Evolutionary conservation across 2,888 invertebrate genomes (phyloP).

Genomic region (Nephrotoma flavescens): DNA sequence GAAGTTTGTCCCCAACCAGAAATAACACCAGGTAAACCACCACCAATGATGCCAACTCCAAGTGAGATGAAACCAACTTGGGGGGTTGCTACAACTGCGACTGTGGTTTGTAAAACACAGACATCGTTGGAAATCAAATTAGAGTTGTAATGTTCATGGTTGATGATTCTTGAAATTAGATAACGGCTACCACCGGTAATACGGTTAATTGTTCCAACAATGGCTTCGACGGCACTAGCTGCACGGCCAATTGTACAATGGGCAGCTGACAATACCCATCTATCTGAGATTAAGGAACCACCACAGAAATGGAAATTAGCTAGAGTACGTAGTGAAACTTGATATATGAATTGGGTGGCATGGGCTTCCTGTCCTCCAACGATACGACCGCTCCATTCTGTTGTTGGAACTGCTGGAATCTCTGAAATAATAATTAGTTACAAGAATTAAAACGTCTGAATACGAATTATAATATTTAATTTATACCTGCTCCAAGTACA

Average conservation of each 20-base stretch:
- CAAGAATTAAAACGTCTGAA: neutral
- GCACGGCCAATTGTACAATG: slow-evolving; percentile 5
- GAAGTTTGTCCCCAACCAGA: slow-evolving; percentile 11
- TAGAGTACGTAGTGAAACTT: slow-evolving; percentile 6
- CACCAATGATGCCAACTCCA: neutral
- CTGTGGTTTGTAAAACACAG: slow-evolving; percentile 1
- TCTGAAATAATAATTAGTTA: neutral
- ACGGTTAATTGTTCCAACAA: slow-evolving; percentile 7
- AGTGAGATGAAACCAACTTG: slow-evolving; percentile 3
- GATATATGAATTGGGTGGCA: slow-evolving; percentile 7
- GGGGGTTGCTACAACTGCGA: neutral
- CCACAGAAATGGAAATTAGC: slow-evolving; percentile 4
- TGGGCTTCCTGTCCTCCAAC: slow-evolving; percentile 5
- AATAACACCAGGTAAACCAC: neutral
- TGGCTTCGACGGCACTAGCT: neutral
- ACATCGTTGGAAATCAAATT: slow-evolving; percentile 9
- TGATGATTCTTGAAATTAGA: slow-evolving; percentile 1
- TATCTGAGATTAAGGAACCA: neutral
- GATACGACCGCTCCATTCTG: slow-evolving; percentile 8
- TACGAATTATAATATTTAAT: neutral
- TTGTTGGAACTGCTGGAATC: neutral
- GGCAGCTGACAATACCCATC: neutral
- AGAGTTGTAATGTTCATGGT: slow-evolving; percentile 9
- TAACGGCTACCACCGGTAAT: slow-evolving; percentile 7
- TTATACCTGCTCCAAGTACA: neutral